Evolutionary conservation across 2,888 invertebrate species (phyloP).

Genomic region (Fragum fragum): DNA sequence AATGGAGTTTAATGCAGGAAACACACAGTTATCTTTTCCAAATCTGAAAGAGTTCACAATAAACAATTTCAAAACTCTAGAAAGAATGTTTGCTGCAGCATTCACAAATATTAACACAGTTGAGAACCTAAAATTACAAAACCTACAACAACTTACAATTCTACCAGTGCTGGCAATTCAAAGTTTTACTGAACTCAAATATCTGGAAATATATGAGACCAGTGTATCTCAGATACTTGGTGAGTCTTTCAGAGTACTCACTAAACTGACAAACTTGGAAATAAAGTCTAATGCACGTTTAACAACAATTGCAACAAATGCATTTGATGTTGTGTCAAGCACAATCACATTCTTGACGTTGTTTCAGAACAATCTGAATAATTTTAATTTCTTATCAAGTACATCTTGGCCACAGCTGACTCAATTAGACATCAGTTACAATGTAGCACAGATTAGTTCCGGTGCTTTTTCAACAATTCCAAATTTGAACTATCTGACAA

Average conservation of each 20-base stretch:
- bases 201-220: slow-evolving; percentile 41
- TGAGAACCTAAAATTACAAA: slow-evolving; percentile 29
- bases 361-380: slow-evolving; percentile 22
- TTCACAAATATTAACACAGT: slow-evolving; percentile 41
- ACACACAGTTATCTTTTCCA: slow-evolving; percentile 54
- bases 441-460: slow-evolving; percentile 65
- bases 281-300: slow-evolving; percentile 39
- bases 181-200: slow-evolving; percentile 27
- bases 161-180: slow-evolving; percentile 47
- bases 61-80: slow-evolving; percentile 47
- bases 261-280: slow-evolving; percentile 36
- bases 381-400: slow-evolving; percentile 34
- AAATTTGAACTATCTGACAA: slow-evolving; percentile 67
- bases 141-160: slow-evolving; percentile 12
- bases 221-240: slow-evolving; percentile 33
- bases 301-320: slow-evolving; percentile 26
- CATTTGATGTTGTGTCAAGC: slow-evolving; percentile 49
- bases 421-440: slow-evolving; percentile 70
- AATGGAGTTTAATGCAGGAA: slow-evolving; percentile 23
- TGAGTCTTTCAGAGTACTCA: slow-evolving; percentile 38
- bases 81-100: slow-evolving; percentile 25
- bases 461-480: slow-evolving; percentile 72
- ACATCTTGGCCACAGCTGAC: slow-evolving; percentile 64
- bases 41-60: slow-evolving; percentile 60
- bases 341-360: slow-evolving; percentile 49